Percentiles rank a stretch among this genome's conserved stretches.
phyloP scores from a whole-genome alignment of 1,140 invertebrate genomes.

The Protaetia brevitarsis region DNA sequence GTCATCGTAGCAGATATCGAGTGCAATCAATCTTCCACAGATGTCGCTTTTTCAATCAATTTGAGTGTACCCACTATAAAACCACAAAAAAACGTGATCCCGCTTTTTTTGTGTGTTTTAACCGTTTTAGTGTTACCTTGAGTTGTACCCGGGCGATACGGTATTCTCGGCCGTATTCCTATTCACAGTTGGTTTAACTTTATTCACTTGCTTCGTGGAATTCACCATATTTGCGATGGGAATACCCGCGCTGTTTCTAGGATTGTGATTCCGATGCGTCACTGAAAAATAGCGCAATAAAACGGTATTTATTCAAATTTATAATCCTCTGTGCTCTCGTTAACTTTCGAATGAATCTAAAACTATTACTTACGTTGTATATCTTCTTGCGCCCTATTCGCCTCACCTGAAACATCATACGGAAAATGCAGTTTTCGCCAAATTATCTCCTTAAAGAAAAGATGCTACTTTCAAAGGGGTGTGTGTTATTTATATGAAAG shows the following conservation, averaged over 20 bases:
- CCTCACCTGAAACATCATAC: constrained; percentile 57
- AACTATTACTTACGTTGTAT: constrained; percentile 53
- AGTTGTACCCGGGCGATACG: constrained; percentile 50
- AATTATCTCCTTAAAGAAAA: no score
- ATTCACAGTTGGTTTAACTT: constrained; percentile 80
- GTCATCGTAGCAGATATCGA: no score
- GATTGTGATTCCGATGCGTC: constrained; percentile 72
- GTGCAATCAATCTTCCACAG: no score
- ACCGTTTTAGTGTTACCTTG: constrained; percentile 46
- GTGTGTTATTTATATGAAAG: not conserved
- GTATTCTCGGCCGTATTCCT: constrained; percentile 63
- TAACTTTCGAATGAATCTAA: not conserved
- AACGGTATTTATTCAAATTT: not conserved
- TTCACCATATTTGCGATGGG: constrained; percentile 63
- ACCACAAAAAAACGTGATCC: no score
- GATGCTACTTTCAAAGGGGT: not conserved
- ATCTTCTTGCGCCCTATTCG: constrained; percentile 58
- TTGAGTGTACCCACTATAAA: no score
- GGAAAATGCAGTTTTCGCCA: not conserved
- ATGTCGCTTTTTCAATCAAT: no score
- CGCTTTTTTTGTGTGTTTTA: not conserved
- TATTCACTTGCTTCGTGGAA: constrained; percentile 77
- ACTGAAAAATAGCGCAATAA: constrained; percentile 50
- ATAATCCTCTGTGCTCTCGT: not conserved
- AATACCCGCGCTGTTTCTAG: constrained; percentile 64